Conservation (phyloP, 2,113 vertebrate genomes). For the Cricetomys ansorgei region DNA sequence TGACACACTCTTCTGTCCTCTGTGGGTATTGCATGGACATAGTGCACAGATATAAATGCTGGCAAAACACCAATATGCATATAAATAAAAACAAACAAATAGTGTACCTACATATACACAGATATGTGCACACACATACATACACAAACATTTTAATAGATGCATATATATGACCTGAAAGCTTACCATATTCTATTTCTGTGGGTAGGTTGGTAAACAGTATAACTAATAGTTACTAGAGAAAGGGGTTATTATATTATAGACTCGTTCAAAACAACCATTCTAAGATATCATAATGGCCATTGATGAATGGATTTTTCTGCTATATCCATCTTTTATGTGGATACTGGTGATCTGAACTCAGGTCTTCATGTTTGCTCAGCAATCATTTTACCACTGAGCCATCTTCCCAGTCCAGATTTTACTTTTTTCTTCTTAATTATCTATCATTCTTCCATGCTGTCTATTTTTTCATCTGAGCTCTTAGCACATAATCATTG, state of each 20-base stretch:
- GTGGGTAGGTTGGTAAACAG: background rate
- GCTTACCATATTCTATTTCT: background rate
- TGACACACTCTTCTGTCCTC: background rate
- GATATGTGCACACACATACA: background rate
- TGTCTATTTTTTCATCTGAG: conserved; percentile 13
- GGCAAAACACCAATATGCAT: background rate
- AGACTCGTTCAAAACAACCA: conserved; percentile 43
- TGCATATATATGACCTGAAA: background rate
- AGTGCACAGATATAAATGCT: no score
- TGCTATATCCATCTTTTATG: background rate
- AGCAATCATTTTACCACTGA: background rate
- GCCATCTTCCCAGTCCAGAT: background rate
- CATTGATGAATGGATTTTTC: background rate
- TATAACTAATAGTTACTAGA: conserved; percentile 37
- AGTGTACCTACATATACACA: background rate
- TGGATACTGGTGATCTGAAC: background rate
- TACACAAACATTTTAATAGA: background rate
- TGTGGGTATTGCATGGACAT: background rate
- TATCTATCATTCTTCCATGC: background rate
- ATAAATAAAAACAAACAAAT: background rate
- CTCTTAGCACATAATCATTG: background rate
- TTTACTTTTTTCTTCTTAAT: background rate
- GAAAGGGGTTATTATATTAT: conserved; percentile 12
- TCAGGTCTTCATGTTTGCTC: background rate
- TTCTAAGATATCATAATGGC: conserved; percentile 13